Evolutionary conservation across 2,113 vertebrate species (phyloP), one percentile per base, ranked within the genome.

Genomic region (Platysteira castanea): DNA sequence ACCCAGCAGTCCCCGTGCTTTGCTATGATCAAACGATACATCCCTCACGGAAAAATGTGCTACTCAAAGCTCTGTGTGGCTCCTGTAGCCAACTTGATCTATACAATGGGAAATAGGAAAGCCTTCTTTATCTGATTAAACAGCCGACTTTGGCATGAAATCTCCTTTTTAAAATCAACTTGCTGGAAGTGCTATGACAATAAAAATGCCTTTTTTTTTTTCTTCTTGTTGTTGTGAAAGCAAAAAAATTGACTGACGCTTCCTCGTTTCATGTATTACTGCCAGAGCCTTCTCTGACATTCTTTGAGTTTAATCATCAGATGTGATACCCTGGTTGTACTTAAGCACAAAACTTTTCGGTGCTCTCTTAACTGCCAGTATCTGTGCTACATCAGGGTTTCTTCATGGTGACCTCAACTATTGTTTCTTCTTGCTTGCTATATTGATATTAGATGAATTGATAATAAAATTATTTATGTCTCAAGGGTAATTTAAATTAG

Each of bases 21-120:
- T 77, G 86, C 95, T 49, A 86, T 96, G 96, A 97, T 97, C 95
- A 97, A 95, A 96, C 47, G 86, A 92, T 95, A 93, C 42, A 93
- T 76, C 93, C 86, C 83, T 86, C 59, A 41, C 1, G 15, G 94
- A 97, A 93, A 89, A 96, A 95, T 78, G 89, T 92, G 89, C 92
- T 95, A 33, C 94, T 97, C 93, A 96, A 96, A 97, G 95, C 96
- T 94, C 93, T 93, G 88, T 92, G 95, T 97, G 92, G 83, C 96
- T 95, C 86, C 94, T 56, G 83, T 42, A 95, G 92, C 92, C 88
- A 95, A 95, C 92, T 95, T 87, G 83, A 96, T 88, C 95, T 97
- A 84, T 96, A 96, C 93, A 97, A 84, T 95, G 53, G 90, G 93
- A 95, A 94, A 93, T 95, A 94, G 88, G 92, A 94, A 92, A 95